Percentiles rank a stretch among this genome's conserved stretches.
Evolutionary conservation across 2,888 invertebrate genomes (phyloP).

Genomic region (Mystacides longicornis): DNA sequence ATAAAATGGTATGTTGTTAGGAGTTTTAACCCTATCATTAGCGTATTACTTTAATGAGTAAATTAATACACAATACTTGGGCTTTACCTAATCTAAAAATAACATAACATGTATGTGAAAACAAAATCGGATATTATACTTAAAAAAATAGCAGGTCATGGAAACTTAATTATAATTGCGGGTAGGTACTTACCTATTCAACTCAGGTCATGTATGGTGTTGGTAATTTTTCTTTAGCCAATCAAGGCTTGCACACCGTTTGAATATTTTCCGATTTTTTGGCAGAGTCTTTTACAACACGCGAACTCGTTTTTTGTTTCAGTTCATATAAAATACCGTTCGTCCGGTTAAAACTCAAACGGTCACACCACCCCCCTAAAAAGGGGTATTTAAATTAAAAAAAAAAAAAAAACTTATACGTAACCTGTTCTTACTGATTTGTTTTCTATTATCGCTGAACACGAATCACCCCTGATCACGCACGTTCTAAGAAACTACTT

Average conservation of each 20-base stretch:
- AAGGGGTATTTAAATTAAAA: too few relatives aligned
- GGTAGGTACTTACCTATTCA: not conserved
- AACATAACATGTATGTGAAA: not conserved
- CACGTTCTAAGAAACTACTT: conserved; percentile 1
- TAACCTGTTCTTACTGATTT: conserved; percentile 12
- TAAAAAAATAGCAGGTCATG: not conserved
- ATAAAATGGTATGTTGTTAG: too few relatives aligned
- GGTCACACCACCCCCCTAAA: too few relatives aligned
- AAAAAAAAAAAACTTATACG: too few relatives aligned
- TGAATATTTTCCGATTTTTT: too few relatives aligned
- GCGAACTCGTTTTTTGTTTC: too few relatives aligned
- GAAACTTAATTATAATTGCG: not conserved
- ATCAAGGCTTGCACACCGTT: too few relatives aligned
- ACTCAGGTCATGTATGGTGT: too few relatives aligned
- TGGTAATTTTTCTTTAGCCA: too few relatives aligned
- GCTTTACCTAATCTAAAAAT: conserved; percentile 1
- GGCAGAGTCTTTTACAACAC: too few relatives aligned
- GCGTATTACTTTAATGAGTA: not conserved
- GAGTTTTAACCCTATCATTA: not conserved
- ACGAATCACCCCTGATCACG: conserved; percentile 9
- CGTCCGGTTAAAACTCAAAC: too few relatives aligned
- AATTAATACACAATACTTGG: not conserved
- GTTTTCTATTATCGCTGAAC: conserved; percentile 13
- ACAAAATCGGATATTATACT: not conserved
- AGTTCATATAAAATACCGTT: too few relatives aligned